Conservation (phyloP, 2,888 invertebrate species). For the Habroteleia sp. region DNA sequence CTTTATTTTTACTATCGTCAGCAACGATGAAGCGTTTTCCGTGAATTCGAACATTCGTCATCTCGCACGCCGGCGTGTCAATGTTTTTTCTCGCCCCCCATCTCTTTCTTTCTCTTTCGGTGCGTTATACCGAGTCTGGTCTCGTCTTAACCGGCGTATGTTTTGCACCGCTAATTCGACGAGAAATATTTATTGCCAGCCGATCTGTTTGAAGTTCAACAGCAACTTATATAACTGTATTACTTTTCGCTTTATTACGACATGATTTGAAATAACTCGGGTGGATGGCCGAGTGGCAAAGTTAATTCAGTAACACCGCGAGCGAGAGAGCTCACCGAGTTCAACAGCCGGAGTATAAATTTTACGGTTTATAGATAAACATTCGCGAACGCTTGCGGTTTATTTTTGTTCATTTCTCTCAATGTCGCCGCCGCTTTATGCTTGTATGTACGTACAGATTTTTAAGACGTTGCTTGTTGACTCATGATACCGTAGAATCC, state of each 20-base stretch:
- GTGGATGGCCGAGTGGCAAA: conserved; percentile 51
- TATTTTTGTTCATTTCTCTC: conserved; percentile 48
- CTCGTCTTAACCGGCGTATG: not conserved
- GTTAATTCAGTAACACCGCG: conserved; percentile 55
- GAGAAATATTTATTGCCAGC: conserved; percentile 39
- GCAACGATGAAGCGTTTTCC: conserved; percentile 22
- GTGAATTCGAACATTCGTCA: conserved; percentile 16
- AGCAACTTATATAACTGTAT: conserved; percentile 56
- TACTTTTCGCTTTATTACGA: conserved; percentile 51
- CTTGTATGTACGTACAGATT: no score
- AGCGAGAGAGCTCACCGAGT: conserved; percentile 20
- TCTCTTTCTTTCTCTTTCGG: conserved; percentile 5
- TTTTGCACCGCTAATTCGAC: conserved; percentile 35
- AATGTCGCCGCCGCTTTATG: conserved; percentile 26
- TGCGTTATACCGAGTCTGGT: no score
- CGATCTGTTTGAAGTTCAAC: conserved; percentile 51
- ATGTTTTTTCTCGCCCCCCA: not conserved
- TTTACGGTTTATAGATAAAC: conserved; percentile 54
- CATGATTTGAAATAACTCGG: conserved; percentile 56
- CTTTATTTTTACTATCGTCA: conserved; percentile 33
- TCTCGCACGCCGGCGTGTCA: conserved; percentile 9
- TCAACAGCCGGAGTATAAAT: conserved; percentile 50
- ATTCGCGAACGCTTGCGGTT: conserved; percentile 34
- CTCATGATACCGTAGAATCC: no score
- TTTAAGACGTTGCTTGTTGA: not conserved